Base-by-base conservation (phyloP, 1,140 invertebrate species). In the Tribolium castaneum region DNA sequence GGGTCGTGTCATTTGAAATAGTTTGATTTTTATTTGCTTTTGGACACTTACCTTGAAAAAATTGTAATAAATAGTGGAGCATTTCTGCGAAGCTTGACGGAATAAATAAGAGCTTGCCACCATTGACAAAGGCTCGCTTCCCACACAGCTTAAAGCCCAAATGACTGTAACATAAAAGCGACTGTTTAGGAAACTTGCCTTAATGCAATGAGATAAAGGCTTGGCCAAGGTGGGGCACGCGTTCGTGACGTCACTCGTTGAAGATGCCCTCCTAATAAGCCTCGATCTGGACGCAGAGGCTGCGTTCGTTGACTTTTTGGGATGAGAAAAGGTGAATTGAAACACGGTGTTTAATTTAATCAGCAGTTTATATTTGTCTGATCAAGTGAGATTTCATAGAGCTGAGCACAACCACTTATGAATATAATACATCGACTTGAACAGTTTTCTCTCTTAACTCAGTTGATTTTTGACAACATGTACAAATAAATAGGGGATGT, bases 211-310 rank as follows among this genome's bases (percentile, higher is more conserved):
- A 80, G 80, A 82, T 80, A 77, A 81, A 82, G 82, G 82, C 82
- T 83, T 83, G 82, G 82, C 77, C 80, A 82, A 82, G 82, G 82
- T 83, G 82, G 82, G 80, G 82, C 82, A 83, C 82, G 80, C 80
- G 80, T 78, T 83, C 75, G 79, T 83, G 82, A 83, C 80, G 79
- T 83, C 82, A 83, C 78, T 78, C 78, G 74, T 77, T 76, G 78
- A 81, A 80, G 78, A 80, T 80, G 76, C 80, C 75, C 71, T 75
- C 80, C 80, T 81, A 81, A 81, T 81, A 81, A 81, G 80, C 79
- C 80, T 74, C 49, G 70, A 59, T 51, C 30, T 35, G 39, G 62
- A 62, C 52, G 25, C 49, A 70, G 62, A 19, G 16, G 16, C 16
- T 19, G 16, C 51, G 73, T 75, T 39, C 77, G 71, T 78, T 78